These are phyloP conservation scores for Dromas ardeola DNA, from an alignment of 2,113 vertebrate species.

Conservation along the genomic window DNA sequence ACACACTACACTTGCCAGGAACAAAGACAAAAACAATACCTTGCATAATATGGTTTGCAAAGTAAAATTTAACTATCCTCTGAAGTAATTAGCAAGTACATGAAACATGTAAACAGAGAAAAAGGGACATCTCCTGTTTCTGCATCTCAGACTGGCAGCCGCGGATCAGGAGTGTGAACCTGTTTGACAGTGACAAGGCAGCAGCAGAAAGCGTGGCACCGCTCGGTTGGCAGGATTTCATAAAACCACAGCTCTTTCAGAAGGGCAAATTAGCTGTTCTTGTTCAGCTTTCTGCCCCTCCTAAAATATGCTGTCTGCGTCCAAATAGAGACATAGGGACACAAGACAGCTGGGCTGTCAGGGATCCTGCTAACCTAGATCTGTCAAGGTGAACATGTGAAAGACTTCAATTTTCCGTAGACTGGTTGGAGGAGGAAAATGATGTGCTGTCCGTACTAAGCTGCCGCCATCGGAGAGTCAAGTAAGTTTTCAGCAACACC, in stretches of 20 bases:
- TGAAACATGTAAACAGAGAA: not conserved
- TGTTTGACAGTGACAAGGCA: not conserved
- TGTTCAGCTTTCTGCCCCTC: slow-evolving; percentile 18
- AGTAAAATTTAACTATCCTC: not conserved
- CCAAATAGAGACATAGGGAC: slow-evolving; percentile 3
- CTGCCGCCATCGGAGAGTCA: not conserved
- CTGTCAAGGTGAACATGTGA: slow-evolving; percentile 46
- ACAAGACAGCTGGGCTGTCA: slow-evolving; percentile 39
- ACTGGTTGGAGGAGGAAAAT: not conserved
- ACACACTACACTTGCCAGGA: not conserved
- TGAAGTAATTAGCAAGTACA: slow-evolving; percentile 27
- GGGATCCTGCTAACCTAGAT: slow-evolving; percentile 32
- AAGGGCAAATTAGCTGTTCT: slow-evolving; percentile 24
- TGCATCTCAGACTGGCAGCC: not conserved
- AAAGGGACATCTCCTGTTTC: not conserved
- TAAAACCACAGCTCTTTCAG: slow-evolving; percentile 8
- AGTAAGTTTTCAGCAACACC: not conserved
- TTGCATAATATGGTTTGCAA: not conserved
- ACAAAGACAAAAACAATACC: not conserved
- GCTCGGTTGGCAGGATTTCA: not conserved
- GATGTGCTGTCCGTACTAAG: not conserved
- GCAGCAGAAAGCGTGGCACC: not conserved
- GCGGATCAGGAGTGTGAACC: not conserved
- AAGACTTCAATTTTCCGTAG: not conserved
- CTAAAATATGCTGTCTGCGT: not conserved